Base-by-base conservation (phyloP, 2,113 vertebrate species). In the Tapirus terrestris region DNA sequence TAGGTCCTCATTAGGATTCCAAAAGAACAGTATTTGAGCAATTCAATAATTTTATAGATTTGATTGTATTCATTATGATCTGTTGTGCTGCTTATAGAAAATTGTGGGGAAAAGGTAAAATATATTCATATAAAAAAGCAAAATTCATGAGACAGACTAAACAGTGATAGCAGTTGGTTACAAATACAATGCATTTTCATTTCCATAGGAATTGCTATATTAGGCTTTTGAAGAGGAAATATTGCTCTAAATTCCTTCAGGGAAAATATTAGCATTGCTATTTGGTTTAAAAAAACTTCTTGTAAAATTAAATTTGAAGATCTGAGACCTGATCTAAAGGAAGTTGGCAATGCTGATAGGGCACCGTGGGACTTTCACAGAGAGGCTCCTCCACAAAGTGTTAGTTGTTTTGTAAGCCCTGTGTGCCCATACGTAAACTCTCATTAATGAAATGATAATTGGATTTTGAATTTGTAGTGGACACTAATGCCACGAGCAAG, bases 261-360 rank as follows among this genome's bases (percentile, higher is more conserved):
- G 39, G 36, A 48, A 96, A 94, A 80, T 90, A 72, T 63, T 94
- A 80, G 65, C 51, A 89, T 77, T 60, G 33, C n/a, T 84, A 86
- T 67, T 91, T 90, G 60, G 23, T 70, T 82, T 72, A 45, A 83
- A 81, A 89, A 91, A 92, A 53, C 3, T 27, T 73, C 75, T 89
- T n/a, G 0, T 91, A 87, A 95, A 94, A 96, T 91, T 92, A 95
- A 95, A 96, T 96, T 77, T 86, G 29, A 95, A 96, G 61, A 63
- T 72, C 67, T 16, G 60, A 72, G 81, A 94, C 16, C n/a, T 67
- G 23, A 91, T 48, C 73, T 65, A 68, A 92, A 80, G 72, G 67
- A 95, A 95, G 70, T 70, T 96, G 58, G 21, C 43, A 87, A 27
- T 81, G 61, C 29, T 90, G 85, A 89, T 36, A 92, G 75, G 75